Conservation (phyloP, 2,888 invertebrate species). For the Melinopterus prodromus region DNA sequence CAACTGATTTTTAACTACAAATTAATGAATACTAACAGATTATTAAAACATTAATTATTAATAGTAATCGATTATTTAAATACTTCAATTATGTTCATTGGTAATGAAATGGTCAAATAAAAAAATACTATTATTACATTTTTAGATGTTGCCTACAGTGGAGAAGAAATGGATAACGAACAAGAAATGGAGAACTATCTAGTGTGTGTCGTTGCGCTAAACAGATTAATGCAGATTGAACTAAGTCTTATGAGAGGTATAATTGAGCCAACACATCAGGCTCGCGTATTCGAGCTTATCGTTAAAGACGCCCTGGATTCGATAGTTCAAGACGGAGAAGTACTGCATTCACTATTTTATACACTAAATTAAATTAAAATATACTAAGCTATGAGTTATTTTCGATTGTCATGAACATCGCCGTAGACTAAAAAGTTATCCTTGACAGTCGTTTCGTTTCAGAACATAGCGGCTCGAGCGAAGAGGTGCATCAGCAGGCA, state of each 20-base stretch:
- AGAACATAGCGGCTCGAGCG: slow-evolving; percentile 77
- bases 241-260: slow-evolving; percentile 83
- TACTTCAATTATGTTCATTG: background rate
- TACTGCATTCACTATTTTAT: slow-evolving; percentile 48
- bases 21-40: no score
- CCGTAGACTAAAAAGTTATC: background rate
- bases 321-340: slow-evolving; percentile 88
- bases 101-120: no score
- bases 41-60: no score
- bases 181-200: slow-evolving; percentile 87
- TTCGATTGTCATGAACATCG: slow-evolving; percentile 6
- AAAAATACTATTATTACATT: slow-evolving; percentile 19
- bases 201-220: slow-evolving; percentile 81
- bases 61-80: no score
- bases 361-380: slow-evolving; percentile 10
- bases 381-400: background rate
- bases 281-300: slow-evolving; percentile 83
- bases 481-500: slow-evolving; percentile 79
- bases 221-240: slow-evolving; percentile 88
- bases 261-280: slow-evolving; percentile 81
- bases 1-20: no score
- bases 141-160: slow-evolving; percentile 56
- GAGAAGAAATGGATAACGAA: slow-evolving; percentile 73
- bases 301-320: slow-evolving; percentile 85
- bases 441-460: slow-evolving; percentile 46